Base-by-base conservation (phyloP, 2,797 vertebrate species). In the Adelosebastes latens region DNA sequence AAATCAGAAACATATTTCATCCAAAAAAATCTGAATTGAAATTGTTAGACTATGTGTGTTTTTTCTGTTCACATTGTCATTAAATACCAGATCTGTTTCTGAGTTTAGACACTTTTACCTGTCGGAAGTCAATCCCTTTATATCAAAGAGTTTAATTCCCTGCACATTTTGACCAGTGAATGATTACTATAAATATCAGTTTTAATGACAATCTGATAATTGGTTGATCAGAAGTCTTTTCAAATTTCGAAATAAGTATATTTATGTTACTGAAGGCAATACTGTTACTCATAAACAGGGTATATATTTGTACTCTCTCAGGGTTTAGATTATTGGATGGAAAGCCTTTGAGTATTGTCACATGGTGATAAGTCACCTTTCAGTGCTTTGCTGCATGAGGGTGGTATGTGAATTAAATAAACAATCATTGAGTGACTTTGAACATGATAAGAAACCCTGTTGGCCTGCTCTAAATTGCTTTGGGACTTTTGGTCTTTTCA, bases 341-440 rank as follows among this genome's bases (percentile, higher is more conserved):
- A 66, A 78, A 61, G 24, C 24, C 68, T 72, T 22, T 67, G 65
- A 55, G 67, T 56, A 8, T 68, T 72, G n/a, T 18, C 31, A 25
- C 55, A 46, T 63, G 36, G 18, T 72, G 22, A 75, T 55, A 58
- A 39, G 46, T 79, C 39, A 63, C 27, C 36, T 74, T 75, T 73
- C 32, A 79, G 31, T 62, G 81, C 62, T 60, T 62, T 70, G 56
- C 79, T 80, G 74, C 42, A 60, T 46, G 10, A 63, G 32, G 25
- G 13, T 22, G 29, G 18, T 2, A 8, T 16, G 18, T n/a, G 49
- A 55, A n/a, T 49, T 58, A 60, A 72, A 53, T 56, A 2, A 64
- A 29, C 22, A 55, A 18, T 31, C 18, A 32, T 36, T 22, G 42
- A 46, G 55, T 25, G 46, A 60, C 8, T 64, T 66, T 55, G 34